These are phyloP conservation scores for Aurelia aurita complex sp. Pacific DNA, from an alignment of 30 jellyfish, hydroid and myxozoan genomes.

Conservation along the genomic window DNA sequence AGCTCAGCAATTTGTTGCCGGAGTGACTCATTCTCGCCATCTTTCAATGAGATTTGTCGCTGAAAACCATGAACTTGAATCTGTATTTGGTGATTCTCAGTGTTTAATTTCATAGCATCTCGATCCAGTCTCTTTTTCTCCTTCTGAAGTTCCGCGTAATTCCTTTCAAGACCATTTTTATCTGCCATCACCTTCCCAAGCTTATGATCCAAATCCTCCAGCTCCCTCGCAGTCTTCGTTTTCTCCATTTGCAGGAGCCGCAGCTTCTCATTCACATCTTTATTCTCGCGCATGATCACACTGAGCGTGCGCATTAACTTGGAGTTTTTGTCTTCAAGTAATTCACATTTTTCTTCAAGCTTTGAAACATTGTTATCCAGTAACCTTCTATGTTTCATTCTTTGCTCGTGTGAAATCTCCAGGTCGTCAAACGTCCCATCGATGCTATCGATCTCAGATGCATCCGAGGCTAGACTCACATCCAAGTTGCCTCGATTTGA, in stretches of 20 bases:
- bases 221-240: constrained; percentile 30
- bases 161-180: constrained; percentile 27
- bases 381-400: constrained; percentile 36
- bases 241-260: constrained; percentile 53
- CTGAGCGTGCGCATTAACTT: constrained; percentile 63
- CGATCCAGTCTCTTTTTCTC: constrained; percentile 26
- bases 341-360: constrained; percentile 64
- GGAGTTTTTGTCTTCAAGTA: constrained; percentile 63
- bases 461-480: constrained; percentile 45
- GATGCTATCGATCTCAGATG: constrained; percentile 48
- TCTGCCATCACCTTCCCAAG: constrained; percentile 28
- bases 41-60: constrained; percentile 47
- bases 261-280: constrained; percentile 66
- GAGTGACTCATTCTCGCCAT: constrained; percentile 56
- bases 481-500: constrained; percentile 19
- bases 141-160: constrained; percentile 17
- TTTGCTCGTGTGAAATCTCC: constrained; percentile 39
- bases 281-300: constrained; percentile 73
- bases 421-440: constrained; percentile 41
- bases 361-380: constrained; percentile 30
- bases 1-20: constrained; percentile 47
- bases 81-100: constrained; percentile 38
- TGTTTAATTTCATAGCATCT: constrained; percentile 35
- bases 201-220: constrained; percentile 30
- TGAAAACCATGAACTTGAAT: constrained; percentile 39